Percentiles rank a stretch among this genome's conserved stretches.
Evolutionary conservation across 1,140 invertebrate genomes (phyloP).

Genomic region (Scaptodrosophila lebanonensis): DNA sequence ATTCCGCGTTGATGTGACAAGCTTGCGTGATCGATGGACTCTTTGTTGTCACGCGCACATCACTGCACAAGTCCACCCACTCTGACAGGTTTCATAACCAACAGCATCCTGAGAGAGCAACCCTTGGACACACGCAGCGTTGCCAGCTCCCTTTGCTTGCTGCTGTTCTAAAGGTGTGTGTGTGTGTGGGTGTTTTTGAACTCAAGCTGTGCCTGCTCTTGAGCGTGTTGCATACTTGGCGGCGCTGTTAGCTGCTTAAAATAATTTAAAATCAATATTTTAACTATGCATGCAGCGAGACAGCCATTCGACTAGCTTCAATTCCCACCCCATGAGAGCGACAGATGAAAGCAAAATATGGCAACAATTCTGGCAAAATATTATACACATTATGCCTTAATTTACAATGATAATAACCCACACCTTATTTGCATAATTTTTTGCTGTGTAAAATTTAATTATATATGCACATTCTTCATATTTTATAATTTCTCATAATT

Average conservation of each 20-base stretch:
- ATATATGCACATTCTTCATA: conserved; percentile 29
- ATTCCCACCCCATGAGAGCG: background rate
- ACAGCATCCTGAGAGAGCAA: no score
- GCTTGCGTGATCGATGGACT: no score
- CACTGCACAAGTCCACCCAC: no score
- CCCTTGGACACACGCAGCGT: no score
- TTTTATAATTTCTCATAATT: conserved; percentile 53
- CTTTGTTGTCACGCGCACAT: no score
- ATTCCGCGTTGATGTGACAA: no score
- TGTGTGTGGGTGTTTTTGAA: conserved; percentile 26
- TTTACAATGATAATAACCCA: conserved; percentile 1
- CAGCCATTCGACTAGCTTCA: conserved; percentile 18
- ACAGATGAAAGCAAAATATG: background rate
- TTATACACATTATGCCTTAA: conserved; percentile 2
- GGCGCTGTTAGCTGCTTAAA: conserved; percentile 61
- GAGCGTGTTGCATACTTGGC: conserved; percentile 62
- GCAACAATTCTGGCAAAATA: background rate
- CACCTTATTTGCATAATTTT: conserved; percentile 54
- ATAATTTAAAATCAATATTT: conserved; percentile 76
- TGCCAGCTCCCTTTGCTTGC: conserved; percentile 32
- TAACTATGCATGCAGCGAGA: conserved; percentile 63
- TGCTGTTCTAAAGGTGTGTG: conserved; percentile 25
- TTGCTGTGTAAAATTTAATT: conserved; percentile 55
- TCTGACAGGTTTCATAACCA: no score
- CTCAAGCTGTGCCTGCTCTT: conserved; percentile 24